Base-by-base conservation (phyloP, 2,113 vertebrate genomes). In the Grantiella picta region DNA sequence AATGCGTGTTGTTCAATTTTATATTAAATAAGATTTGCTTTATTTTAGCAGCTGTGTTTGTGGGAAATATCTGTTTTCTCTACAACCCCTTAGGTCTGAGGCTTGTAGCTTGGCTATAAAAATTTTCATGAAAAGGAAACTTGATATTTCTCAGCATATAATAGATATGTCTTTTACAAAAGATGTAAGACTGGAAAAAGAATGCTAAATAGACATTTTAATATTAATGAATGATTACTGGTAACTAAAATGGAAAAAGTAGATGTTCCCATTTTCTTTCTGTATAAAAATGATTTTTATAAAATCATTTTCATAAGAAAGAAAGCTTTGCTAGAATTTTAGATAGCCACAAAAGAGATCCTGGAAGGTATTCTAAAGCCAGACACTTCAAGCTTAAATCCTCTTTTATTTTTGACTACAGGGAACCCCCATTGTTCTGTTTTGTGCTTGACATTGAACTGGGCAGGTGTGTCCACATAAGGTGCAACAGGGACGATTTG, bases 1-100 rank as follows among this genome's bases (percentile, higher is more conserved):
- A 97, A 97, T 95, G 95, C 65, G 93, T 82, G 83, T 87, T 65
- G 94, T 97, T 92, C 57, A 95, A 95, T 96, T 96, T 97, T 91
- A 84, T 85, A 96, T 95, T 97, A 86, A 97, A 95, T 90, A 86
- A 95, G 83, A 77, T 72, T 68, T 89, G 53, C 60, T 96, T 97
- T 95, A 89, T 96, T 95, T 95, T 57, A 91, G 73, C n/a, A 47
- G 65, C 31, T 12, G 15, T 86, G 64, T 96, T 95, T 25, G 15
- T 69, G 44, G 53, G 49, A 89, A 89, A 83, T 72, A 88, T 82
- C 66, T 64, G 54, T 72, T 65, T n/a, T 31, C 8, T 45, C 47
- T 81, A 70, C 69, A 66, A 95, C 75, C 71, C 69, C n/a, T 49
- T 79, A 86, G 86, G 60, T 92, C 38, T 87, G 85, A 88, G 65